Evolutionary conservation across 2,113 vertebrate genomes (phyloP).

Genomic region (Lates calcarifer): DNA sequence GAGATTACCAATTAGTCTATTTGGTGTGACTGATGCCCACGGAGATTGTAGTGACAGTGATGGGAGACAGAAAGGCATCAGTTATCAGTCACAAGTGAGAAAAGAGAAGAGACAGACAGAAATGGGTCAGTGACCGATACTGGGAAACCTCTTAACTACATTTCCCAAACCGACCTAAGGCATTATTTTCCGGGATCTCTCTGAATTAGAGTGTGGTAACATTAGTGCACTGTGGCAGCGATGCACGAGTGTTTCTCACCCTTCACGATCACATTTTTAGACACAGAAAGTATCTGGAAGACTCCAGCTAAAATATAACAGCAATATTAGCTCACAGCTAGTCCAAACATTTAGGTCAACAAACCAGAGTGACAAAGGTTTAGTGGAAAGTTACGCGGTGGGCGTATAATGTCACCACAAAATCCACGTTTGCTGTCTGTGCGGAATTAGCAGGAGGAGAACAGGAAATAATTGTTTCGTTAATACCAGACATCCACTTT

Average conservation of each 20-base stretch:
- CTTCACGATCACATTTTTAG: neutral
- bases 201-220: neutral
- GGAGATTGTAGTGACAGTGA: conserved; percentile 50
- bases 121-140: neutral
- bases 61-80: conserved; percentile 17
- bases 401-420: conserved; percentile 14
- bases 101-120: neutral
- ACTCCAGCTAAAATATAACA: neutral
- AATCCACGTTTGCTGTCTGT: neutral
- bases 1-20: conserved; percentile 9
- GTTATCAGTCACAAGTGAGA: conserved; percentile 12
- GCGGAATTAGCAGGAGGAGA: neutral
- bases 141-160: neutral
- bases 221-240: neutral
- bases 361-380: neutral
- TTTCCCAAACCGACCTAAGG: neutral
- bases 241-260: neutral
- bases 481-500: neutral
- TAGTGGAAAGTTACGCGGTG: conserved; percentile 4
- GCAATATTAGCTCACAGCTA: neutral
- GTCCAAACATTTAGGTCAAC: neutral
- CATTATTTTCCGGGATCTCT: neutral
- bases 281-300: too few relatives aligned
- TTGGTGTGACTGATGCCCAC: neutral
- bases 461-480: too few relatives aligned